phyloP scores from a whole-genome alignment of 2,797 vertebrate species.

The Pyrocephalus nanus region DNA sequence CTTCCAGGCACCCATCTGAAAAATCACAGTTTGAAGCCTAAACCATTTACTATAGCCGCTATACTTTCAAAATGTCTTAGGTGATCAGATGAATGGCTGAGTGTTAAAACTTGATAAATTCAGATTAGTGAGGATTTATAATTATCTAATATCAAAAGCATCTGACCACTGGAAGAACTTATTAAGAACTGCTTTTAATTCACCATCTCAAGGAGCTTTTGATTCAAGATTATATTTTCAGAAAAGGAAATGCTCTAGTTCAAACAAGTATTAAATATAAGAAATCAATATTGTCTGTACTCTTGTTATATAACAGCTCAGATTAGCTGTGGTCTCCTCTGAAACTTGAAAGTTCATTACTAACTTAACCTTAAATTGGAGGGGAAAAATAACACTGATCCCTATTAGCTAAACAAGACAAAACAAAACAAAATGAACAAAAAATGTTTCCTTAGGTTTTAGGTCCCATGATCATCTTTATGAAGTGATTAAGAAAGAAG shows the following conservation, averaged over 20 bases:
- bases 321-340: background rate
- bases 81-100: constrained; percentile 23
- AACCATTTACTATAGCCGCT: constrained; percentile 19
- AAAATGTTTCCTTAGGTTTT: background rate
- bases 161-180: constrained; percentile 50
- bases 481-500: background rate
- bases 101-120: constrained; percentile 39
- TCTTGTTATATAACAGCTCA: background rate
- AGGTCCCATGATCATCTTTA: background rate
- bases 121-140: constrained; percentile 53
- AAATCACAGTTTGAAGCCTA: constrained; percentile 15
- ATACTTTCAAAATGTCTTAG: constrained; percentile 41
- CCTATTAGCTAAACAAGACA: background rate
- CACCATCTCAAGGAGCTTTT: constrained; percentile 45
- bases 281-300: constrained; percentile 20
- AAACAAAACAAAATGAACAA: background rate
- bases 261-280: constrained; percentile 12
- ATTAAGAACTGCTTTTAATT: constrained; percentile 43
- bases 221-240: constrained; percentile 55
- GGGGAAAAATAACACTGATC: background rate
- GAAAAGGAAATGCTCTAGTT: constrained; percentile 10
- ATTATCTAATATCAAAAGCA: constrained; percentile 53
- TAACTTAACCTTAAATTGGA: constrained; percentile 10
- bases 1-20: constrained; percentile 9
- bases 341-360: constrained; percentile 37